Conservation (phyloP, 2,797 vertebrate species). For the Sphenodon punctatus region DNA sequence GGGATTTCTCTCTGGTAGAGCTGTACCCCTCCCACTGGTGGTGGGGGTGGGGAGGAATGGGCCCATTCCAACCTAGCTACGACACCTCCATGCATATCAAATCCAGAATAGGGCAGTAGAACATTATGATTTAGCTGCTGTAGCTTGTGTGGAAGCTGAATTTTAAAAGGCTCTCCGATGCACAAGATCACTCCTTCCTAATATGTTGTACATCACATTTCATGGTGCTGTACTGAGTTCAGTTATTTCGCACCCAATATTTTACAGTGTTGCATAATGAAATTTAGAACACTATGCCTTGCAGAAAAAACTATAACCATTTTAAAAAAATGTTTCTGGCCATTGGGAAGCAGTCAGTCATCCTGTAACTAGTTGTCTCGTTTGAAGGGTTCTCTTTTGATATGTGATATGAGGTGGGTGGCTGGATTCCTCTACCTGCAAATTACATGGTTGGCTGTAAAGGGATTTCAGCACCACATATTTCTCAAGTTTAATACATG, state of each 20-base stretch:
- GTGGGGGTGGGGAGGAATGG: too few relatives aligned
- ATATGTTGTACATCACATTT: not conserved
- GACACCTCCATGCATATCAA: not conserved
- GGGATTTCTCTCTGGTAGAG: too few relatives aligned
- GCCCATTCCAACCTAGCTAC: too few relatives aligned
- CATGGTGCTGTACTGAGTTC: not conserved
- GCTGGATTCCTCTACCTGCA: too few relatives aligned
- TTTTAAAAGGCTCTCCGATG: not conserved
- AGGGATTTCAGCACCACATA: not conserved
- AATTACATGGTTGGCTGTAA: not conserved
- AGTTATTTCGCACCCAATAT: not conserved
- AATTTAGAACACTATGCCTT: not conserved
- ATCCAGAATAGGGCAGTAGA: not conserved
- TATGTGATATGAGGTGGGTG: not conserved
- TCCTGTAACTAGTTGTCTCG: not conserved
- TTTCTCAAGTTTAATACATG: not conserved
- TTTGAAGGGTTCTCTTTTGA: not conserved
- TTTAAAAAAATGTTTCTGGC: not conserved
- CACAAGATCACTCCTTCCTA: not conserved
- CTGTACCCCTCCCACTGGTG: too few relatives aligned
- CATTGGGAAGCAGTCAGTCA: not conserved
- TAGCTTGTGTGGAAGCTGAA: not conserved
- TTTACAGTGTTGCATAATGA: not conserved
- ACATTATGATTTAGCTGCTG: not conserved
- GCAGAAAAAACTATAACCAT: not conserved